These are phyloP conservation scores for Lepidostoma basale DNA, from an alignment of 1,140 invertebrate genomes.

Conservation along the genomic window DNA sequence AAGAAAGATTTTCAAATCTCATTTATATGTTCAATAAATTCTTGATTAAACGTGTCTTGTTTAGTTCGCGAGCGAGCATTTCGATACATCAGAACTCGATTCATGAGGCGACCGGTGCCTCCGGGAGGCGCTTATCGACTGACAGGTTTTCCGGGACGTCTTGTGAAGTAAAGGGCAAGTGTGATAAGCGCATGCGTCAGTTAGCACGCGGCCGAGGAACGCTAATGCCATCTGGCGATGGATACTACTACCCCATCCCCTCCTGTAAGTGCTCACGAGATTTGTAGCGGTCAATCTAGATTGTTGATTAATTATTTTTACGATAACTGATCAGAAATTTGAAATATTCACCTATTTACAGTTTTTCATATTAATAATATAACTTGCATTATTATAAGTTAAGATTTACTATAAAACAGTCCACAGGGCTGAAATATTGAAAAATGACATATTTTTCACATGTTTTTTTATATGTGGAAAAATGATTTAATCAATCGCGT, in stretches of 20 bases:
- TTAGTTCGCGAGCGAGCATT: conserved; percentile 24
- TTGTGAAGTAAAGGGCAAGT: conserved; percentile 2
- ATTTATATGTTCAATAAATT: not conserved
- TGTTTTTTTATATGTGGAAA: too few species aligned
- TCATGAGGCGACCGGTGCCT: conserved; percentile 16
- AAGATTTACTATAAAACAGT: too few species aligned
- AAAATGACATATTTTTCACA: too few species aligned
- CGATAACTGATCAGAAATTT: too few species aligned
- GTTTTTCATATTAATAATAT: too few species aligned
- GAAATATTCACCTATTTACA: too few species aligned
- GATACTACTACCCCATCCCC: not conserved
- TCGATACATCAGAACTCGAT: not conserved
- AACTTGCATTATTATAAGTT: too few species aligned
- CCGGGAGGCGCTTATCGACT: conserved; percentile 43
- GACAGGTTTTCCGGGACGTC: conserved; percentile 31
- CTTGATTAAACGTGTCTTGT: not conserved
- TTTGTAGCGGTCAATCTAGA: conserved; percentile 15
- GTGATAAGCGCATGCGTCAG: not conserved
- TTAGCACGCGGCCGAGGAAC: conserved; percentile 26
- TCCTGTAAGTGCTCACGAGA: not conserved
- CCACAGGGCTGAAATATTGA: too few species aligned
- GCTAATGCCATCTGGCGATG: conserved; percentile 22
- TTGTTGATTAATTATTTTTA: too few species aligned
- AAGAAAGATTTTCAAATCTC: not conserved
- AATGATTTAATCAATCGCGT: too few species aligned